phyloP scores from a whole-genome alignment of 1,140 invertebrate genomes.

The Conopomorpha cramerella region DNA sequence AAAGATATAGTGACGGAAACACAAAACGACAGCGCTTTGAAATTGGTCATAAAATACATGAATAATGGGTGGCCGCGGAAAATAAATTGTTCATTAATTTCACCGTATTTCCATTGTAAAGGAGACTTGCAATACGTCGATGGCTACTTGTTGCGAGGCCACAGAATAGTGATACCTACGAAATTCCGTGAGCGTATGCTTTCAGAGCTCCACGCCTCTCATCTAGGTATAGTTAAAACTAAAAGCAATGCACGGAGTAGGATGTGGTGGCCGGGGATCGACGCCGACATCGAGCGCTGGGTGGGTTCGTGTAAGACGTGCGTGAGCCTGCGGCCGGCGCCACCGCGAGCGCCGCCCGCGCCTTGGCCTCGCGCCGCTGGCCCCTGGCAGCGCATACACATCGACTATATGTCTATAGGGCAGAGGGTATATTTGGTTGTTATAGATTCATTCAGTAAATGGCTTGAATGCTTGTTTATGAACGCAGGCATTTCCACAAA shows the following conservation, averaged over 20 bases:
- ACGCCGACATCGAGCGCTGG: conserved; percentile 2
- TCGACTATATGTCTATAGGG: conserved; percentile 1
- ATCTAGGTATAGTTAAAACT: conserved; percentile 11
- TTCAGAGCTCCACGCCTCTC: conserved; percentile 5
- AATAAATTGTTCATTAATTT: conserved; percentile 10
- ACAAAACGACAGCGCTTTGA: conserved; percentile 5
- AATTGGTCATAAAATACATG: conserved; percentile 7
- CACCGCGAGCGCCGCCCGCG: not conserved
- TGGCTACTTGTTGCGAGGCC: conserved; percentile 5
- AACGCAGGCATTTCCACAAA: not conserved
- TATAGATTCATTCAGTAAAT: conserved; percentile 3
- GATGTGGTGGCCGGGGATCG: conserved; percentile 2
- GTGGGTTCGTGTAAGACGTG: not conserved
- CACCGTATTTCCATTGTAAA: conserved; percentile 9
- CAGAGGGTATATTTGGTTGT: conserved; percentile 1
- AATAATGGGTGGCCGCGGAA: conserved; percentile 10
- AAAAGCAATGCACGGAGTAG: conserved; percentile 5
- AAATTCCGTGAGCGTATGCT: conserved; percentile 9
- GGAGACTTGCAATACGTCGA: conserved; percentile 10
- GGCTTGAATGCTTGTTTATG: conserved; percentile 3
- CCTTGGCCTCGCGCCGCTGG: not conserved
- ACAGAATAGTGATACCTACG: conserved; percentile 7
- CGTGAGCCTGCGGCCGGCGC: not conserved
- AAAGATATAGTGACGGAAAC: not conserved
- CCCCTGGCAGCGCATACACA: not conserved